Evolutionary conservation across 2,113 vertebrate genomes (phyloP).

Genomic region (Forbesichthys papilliferus): DNA sequence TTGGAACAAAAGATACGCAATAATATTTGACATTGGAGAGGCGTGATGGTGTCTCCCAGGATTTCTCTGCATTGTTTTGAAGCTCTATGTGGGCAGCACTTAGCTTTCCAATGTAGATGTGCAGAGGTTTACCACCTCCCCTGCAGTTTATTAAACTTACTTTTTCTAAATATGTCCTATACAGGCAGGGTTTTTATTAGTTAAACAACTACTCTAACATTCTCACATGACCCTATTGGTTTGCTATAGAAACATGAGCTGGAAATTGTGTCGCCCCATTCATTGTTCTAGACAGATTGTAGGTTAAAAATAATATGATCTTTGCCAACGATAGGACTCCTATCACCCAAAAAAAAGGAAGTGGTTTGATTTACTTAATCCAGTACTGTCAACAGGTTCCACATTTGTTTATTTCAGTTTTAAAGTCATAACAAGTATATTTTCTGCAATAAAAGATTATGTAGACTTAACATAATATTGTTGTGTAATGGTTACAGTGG

Average conservation of each 20-base stretch:
- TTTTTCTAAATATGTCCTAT: conserved; percentile 5
- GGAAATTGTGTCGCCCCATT: conserved; percentile 43
- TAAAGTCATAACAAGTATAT: too few relatives aligned
- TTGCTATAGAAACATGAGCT: conserved; percentile 60
- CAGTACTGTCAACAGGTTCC: too few relatives aligned
- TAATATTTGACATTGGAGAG: conserved; percentile 45
- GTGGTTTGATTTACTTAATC: too few relatives aligned
- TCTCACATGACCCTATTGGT: conserved; percentile 48
- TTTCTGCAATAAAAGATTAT: too few relatives aligned
- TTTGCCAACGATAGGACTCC: too few relatives aligned
- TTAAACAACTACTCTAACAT: conserved; percentile 23
- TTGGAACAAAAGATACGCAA: conserved; percentile 44
- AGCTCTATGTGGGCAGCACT: conserved; percentile 38
- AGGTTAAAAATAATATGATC: conserved; percentile 29
- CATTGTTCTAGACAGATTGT: conserved; percentile 37
- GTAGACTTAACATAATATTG: too few relatives aligned
- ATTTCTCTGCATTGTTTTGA: conserved; percentile 42
- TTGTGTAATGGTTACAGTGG: too few relatives aligned
- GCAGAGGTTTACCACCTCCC: neutral
- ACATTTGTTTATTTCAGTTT: too few relatives aligned
- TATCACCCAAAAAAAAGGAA: too few relatives aligned
- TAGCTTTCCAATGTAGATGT: conserved; percentile 39
- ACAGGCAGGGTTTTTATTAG: conserved; percentile 13
- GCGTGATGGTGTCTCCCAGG: conserved; percentile 37
- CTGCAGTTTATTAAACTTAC: too few relatives aligned